These are phyloP conservation scores for Carapus acus DNA, from an alignment of 2,797 vertebrate species.

Conservation along the genomic window DNA sequence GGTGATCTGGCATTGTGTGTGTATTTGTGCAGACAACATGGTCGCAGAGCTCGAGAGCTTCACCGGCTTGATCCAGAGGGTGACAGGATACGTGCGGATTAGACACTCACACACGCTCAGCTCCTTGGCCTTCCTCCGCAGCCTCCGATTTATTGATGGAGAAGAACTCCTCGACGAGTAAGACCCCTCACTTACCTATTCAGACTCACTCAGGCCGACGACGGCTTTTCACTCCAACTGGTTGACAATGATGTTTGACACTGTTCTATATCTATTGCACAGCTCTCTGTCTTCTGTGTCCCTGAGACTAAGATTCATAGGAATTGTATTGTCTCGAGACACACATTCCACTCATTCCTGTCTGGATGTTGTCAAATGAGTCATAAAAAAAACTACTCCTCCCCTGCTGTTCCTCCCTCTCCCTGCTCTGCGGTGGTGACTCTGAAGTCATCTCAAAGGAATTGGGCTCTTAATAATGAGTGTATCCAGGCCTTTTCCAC, in stretches of 20 bases:
- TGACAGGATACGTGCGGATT: slow-evolving; percentile 91
- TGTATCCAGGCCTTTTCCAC: slow-evolving; percentile 12
- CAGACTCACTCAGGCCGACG: too few species aligned
- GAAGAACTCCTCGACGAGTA: slow-evolving; percentile 86
- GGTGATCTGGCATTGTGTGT: slow-evolving; percentile 8
- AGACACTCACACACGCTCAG: slow-evolving; percentile 88
- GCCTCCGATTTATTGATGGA: slow-evolving; percentile 85
- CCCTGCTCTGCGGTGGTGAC: slow-evolving; percentile 1
- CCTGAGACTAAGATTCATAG: slow-evolving; percentile 50
- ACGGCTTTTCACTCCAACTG: too few species aligned
- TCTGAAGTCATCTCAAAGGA: neutral
- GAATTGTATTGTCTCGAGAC: slow-evolving; percentile 56
- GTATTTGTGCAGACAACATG: slow-evolving; percentile 81
- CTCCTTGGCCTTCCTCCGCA: slow-evolving; percentile 93
- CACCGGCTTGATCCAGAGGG: slow-evolving; percentile 92
- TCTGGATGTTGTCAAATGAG: slow-evolving; percentile 52
- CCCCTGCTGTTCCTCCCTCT: neutral
- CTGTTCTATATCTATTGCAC: too few species aligned
- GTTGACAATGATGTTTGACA: slow-evolving; percentile 24
- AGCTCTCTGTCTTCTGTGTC: slow-evolving; percentile 41
- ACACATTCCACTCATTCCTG: slow-evolving; percentile 61
- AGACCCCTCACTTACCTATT: slow-evolving; percentile 25
- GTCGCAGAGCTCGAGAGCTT: slow-evolving; percentile 95
- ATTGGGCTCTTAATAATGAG: slow-evolving; percentile 12
- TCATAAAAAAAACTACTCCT: slow-evolving; percentile 31